A percentile compares a stretch with the other conserved stretches of the same genome.
Evolutionary conservation across 2,888 invertebrate species (phyloP).

Genomic region (Caenorhabditis doughertyi): DNA sequence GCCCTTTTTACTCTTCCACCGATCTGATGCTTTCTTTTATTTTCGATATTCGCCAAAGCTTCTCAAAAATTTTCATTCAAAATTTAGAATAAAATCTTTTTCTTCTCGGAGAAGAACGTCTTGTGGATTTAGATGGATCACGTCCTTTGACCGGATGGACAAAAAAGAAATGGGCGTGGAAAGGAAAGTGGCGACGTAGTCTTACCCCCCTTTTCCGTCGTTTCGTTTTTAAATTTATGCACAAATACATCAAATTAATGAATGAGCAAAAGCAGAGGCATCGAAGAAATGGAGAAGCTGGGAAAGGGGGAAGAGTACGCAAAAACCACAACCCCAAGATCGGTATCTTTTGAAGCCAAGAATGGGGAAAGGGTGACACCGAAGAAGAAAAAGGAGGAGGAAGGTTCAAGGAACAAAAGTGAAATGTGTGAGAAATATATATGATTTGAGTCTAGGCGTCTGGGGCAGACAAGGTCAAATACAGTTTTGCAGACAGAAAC

Average conservation of each 20-base stretch:
- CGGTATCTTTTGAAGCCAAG: conserved; percentile 60
- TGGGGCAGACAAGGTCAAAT: not conserved
- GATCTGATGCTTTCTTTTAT: too few species aligned
- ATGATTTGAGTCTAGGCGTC: not conserved
- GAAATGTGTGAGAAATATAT: conserved; percentile 14
- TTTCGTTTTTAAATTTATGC: conserved; percentile 61
- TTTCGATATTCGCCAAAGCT: not conserved
- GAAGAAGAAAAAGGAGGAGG: not conserved
- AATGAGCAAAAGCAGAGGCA: conserved; percentile 46
- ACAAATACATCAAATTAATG: conserved; percentile 64
- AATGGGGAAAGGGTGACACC: conserved; percentile 21
- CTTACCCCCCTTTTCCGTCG: conserved; percentile 6
- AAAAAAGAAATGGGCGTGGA: conserved; percentile 12
- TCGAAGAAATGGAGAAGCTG: conserved; percentile 4
- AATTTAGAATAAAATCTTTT: conserved; percentile 3
- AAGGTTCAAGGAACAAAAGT: conserved; percentile 5
- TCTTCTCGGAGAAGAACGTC: conserved; percentile 2
- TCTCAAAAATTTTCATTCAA: not conserved
- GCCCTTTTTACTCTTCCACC: conserved; percentile 14
- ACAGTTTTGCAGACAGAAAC: not conserved
- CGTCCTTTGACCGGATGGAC: not conserved
- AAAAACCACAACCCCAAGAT: conserved; percentile 50
- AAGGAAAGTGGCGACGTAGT: not conserved
- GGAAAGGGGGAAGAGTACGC: conserved; percentile 12
- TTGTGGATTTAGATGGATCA: conserved; percentile 30